Percentiles rank a stretch among this genome's conserved stretches.
phyloP scores from a whole-genome alignment of 2,113 vertebrate species.

The Nesogale talazaci region DNA sequence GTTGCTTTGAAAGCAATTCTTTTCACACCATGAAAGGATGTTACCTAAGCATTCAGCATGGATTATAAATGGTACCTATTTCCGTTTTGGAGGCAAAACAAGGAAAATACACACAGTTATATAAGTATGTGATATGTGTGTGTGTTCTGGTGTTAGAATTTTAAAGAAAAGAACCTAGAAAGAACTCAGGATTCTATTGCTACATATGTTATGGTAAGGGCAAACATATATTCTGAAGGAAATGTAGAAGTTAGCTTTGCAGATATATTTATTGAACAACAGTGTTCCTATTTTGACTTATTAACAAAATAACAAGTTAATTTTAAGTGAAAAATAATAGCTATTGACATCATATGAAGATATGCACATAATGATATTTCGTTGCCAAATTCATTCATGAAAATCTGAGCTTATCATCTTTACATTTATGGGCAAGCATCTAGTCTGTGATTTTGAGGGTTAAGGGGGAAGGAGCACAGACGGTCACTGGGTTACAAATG shows the following conservation, averaged over 20 bases:
- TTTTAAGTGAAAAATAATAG: neutral
- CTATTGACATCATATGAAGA: neutral
- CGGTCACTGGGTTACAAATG: neutral
- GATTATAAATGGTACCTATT: constrained; percentile 8
- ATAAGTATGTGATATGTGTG: no score
- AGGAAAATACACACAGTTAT: neutral
- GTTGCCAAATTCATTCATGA: neutral
- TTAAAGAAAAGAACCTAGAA: constrained; percentile 22
- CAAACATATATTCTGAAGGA: constrained; percentile 26
- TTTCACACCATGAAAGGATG: constrained; percentile 7
- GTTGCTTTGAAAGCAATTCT: constrained; percentile 47
- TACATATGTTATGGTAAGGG: neutral
- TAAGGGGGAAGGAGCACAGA: neutral
- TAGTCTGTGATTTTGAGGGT: neutral
- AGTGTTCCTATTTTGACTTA: neutral
- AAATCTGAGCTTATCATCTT: neutral
- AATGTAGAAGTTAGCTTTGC: constrained; percentile 16
- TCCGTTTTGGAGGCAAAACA: neutral
- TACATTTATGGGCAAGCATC: neutral
- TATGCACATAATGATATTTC: neutral
- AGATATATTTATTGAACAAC: constrained; percentile 32
- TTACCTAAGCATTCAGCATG: neutral
- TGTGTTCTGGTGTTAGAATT: neutral
- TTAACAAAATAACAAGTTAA: constrained; percentile 23
- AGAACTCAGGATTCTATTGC: neutral